Conservation (phyloP, 2,797 vertebrate genomes). For the Ctenosaura bakeri region DNA sequence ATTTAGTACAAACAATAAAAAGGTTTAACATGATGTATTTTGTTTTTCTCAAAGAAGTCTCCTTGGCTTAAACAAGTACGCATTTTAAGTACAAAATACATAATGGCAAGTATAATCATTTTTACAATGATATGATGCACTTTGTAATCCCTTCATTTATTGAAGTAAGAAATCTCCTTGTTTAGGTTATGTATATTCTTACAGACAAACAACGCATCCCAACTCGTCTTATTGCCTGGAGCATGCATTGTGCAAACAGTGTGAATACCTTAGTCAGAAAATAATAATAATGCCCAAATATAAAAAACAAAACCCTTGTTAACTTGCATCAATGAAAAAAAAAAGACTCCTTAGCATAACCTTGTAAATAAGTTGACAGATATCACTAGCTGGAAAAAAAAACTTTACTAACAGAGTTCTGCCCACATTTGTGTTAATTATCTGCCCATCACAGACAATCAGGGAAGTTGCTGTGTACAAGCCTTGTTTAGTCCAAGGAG, state of each 20-base stretch:
- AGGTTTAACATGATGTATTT: neutral
- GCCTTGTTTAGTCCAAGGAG: neutral
- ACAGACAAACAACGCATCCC: too few species aligned
- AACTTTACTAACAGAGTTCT: neutral
- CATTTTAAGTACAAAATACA: neutral
- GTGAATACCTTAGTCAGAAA: neutral
- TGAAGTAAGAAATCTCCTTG: neutral
- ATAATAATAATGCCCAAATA: neutral
- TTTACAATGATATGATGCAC: neutral
- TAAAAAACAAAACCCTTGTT: neutral
- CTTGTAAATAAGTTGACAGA: neutral
- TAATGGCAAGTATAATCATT: neutral
- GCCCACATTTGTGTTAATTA: neutral
- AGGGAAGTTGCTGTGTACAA: neutral
- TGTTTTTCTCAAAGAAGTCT: neutral
- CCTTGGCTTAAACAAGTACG: neutral
- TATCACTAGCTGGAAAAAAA: neutral
- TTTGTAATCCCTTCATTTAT: neutral
- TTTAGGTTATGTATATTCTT: neutral
- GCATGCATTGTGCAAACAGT: neutral
- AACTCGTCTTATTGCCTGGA: neutral
- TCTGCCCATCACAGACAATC: neutral
- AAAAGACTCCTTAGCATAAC: neutral
- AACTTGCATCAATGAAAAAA: neutral
- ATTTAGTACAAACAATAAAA: constrained; percentile 4